Percentiles rank a stretch among this genome's conserved stretches.
These are phyloP conservation scores for Gambusia affinis DNA, from an alignment of 2,113 vertebrate genomes.

Conservation along the genomic window DNA sequence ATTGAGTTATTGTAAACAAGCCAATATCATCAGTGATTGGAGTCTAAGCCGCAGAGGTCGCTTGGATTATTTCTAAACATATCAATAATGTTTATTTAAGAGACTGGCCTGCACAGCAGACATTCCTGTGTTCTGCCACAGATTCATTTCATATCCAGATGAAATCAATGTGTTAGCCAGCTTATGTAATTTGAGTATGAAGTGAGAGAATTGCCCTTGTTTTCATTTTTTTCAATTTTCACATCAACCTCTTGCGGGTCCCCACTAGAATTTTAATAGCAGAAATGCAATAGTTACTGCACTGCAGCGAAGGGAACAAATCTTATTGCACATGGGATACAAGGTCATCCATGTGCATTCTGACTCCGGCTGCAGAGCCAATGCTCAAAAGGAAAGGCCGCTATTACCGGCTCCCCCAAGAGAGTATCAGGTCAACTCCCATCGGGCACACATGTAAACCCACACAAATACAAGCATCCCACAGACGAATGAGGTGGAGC, in stretches of 20 bases:
- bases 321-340: slow-evolving; percentile 60
- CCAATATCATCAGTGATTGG: slow-evolving; percentile 67
- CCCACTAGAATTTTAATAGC: slow-evolving; percentile 60
- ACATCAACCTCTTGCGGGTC: slow-evolving; percentile 53
- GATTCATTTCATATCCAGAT: slow-evolving; percentile 57
- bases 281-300: slow-evolving; percentile 38
- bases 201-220: slow-evolving; percentile 43
- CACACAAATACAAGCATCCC: slow-evolving; percentile 19
- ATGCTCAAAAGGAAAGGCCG: slow-evolving; percentile 54
- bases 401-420: slow-evolving; percentile 68
- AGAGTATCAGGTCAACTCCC: slow-evolving; percentile 66
- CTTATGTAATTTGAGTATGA: slow-evolving; percentile 65
- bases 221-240: slow-evolving; percentile 48
- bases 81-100: slow-evolving; percentile 72
- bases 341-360: slow-evolving; percentile 70
- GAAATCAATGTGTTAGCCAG: slow-evolving; percentile 54
- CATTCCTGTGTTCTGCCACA: slow-evolving; percentile 18
- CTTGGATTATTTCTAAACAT: slow-evolving; percentile 58
- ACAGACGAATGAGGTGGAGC: slow-evolving; percentile 35
- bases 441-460: slow-evolving; percentile 37
- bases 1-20: slow-evolving; percentile 62
- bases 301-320: slow-evolving; percentile 40
- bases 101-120: slow-evolving; percentile 35
- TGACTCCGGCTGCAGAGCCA: slow-evolving; percentile 52
- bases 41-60: slow-evolving; percentile 56